These are phyloP conservation scores for Serrognathus titanus DNA, from an alignment of 2,888 invertebrate genomes.

Conservation along the genomic window DNA sequence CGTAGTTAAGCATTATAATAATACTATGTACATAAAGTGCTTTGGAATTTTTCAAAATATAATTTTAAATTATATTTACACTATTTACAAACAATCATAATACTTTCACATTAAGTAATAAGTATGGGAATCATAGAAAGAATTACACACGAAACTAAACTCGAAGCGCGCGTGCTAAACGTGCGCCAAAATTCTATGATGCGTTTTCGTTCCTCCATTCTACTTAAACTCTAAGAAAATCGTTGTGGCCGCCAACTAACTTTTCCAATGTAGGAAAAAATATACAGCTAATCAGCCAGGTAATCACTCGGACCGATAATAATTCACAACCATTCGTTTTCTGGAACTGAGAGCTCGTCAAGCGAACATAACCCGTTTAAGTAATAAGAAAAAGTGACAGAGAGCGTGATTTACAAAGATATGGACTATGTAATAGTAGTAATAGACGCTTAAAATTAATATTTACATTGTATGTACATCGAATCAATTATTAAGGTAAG, in stretches of 20 bases:
- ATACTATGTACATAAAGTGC: conserved; percentile 39
- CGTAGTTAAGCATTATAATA: conserved; percentile 44
- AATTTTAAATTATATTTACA: conserved; percentile 37
- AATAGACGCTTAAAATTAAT: neutral
- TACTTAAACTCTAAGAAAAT: conserved; percentile 37
- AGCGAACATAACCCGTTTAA: conserved; percentile 8
- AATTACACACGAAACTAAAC: too few relatives aligned
- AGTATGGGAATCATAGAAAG: conserved; percentile 29
- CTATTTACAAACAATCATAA: conserved; percentile 24
- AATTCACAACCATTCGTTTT: conserved; percentile 7
- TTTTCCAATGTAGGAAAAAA: neutral
- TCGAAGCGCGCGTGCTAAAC: too few relatives aligned
- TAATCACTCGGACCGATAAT: neutral
- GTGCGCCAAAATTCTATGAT: conserved; percentile 1
- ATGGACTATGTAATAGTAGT: neutral
- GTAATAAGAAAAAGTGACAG: conserved; percentile 15
- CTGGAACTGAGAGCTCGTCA: neutral
- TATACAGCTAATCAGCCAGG: neutral
- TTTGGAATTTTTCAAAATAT: conserved; percentile 48
- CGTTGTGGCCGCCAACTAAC: conserved; percentile 32
- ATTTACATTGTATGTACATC: conserved; percentile 30
- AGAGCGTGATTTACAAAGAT: conserved; percentile 12
- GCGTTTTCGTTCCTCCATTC: conserved; percentile 10
- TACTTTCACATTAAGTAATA: conserved; percentile 11
- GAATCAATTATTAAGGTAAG: conserved; percentile 35